Evolutionary conservation across 2,888 invertebrate genomes (phyloP).

Genomic region (Trissonchulus latispiculum): DNA sequence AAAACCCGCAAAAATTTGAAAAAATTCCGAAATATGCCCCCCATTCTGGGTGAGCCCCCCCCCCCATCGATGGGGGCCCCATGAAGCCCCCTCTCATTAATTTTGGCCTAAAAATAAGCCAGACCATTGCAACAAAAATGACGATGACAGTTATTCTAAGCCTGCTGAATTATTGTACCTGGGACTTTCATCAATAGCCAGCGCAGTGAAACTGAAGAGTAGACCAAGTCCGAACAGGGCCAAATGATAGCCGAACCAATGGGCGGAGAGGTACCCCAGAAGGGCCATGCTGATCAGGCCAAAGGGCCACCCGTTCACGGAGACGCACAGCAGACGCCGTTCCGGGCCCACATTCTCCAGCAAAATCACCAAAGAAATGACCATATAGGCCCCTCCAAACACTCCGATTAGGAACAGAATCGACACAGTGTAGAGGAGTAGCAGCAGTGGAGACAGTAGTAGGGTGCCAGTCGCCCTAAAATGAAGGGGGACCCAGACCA

Average conservation of each 20-base stretch:
- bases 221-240: neutral
- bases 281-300: conserved; percentile 23
- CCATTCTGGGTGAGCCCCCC: no score
- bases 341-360: conserved; percentile 19
- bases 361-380: conserved; percentile 22
- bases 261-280: conserved; percentile 19
- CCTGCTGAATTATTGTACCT: no score
- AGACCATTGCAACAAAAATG: no score
- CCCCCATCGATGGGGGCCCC: no score
- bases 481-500: neutral
- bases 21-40: no score
- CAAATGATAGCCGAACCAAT: conserved; percentile 21
- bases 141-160: no score
- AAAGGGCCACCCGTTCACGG: conserved; percentile 25
- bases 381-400: conserved; percentile 24
- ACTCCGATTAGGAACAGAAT: conserved; percentile 19
- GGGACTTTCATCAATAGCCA: conserved; percentile 18
- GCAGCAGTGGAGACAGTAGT: neutral
- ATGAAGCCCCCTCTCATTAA: no score
- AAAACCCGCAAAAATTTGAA: no score
- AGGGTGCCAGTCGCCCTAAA: no score
- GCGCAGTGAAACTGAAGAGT: neutral
- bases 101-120: no score
- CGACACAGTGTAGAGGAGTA: neutral
- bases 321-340: conserved; percentile 20